phyloP scores from a whole-genome alignment of 2,113 vertebrate species.

The Gulo gulo region DNA sequence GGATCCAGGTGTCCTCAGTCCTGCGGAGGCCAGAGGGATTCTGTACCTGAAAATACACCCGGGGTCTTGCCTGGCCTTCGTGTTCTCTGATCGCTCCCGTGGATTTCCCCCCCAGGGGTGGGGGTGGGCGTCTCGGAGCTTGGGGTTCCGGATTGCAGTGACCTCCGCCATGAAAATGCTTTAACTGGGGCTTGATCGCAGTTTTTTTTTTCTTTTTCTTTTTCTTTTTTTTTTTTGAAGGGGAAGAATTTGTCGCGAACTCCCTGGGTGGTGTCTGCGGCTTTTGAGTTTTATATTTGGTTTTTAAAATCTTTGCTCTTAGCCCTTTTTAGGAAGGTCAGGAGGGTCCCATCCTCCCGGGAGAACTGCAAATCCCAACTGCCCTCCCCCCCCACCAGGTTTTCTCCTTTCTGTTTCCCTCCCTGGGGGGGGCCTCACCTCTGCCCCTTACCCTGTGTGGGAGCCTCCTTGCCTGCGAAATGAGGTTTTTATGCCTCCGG shows the following conservation, averaged over 20 bases:
- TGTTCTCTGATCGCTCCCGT: fast-evolving
- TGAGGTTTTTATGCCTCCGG: background rate
- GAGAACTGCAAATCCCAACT: background rate
- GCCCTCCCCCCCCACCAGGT: no score
- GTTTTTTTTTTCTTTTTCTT: background rate
- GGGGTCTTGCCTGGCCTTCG: fast-evolving
- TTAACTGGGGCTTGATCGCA: background rate
- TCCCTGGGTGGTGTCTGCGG: background rate
- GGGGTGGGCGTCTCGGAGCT: background rate
- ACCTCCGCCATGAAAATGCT: no score
- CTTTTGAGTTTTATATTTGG: background rate
- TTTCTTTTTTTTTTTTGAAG: background rate
- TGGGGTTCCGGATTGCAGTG: background rate
- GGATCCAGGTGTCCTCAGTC: background rate
- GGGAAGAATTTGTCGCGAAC: background rate
- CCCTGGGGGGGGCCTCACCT: background rate
- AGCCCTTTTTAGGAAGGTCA: background rate
- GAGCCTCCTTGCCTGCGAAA: background rate
- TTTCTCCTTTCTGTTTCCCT: background rate
- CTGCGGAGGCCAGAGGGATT: background rate
- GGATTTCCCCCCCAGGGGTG: background rate
- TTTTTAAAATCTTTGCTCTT: background rate
- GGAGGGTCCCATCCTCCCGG: background rate
- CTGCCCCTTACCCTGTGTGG: background rate
- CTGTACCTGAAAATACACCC: background rate